phyloP scores from a whole-genome alignment of 2,797 vertebrate genomes.

The Pseudopleuronectes americanus region DNA sequence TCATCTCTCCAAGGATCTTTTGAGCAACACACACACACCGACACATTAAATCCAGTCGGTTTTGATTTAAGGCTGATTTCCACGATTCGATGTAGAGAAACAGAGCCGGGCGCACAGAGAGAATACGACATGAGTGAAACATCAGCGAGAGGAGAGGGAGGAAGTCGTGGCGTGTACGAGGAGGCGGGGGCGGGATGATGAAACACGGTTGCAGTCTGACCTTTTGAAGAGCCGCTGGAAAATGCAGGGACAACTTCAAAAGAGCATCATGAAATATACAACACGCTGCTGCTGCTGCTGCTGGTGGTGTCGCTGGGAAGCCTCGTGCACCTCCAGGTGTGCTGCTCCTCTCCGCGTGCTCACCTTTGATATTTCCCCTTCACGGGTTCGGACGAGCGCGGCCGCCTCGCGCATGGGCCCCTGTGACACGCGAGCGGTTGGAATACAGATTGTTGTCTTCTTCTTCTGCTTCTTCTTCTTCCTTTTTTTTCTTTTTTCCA shows the following conservation, averaged over 20 bases:
- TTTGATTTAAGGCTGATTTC: slow-evolving; percentile 47
- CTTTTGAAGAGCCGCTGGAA: slow-evolving; percentile 77
- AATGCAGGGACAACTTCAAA: slow-evolving; percentile 76
- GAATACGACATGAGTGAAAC: slow-evolving; percentile 61
- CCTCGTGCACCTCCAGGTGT: slow-evolving; percentile 53
- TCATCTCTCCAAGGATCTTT: slow-evolving; percentile 22
- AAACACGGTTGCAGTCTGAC: slow-evolving; percentile 69
- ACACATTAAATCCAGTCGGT: slow-evolving; percentile 29
- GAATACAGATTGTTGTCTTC: slow-evolving; percentile 48
- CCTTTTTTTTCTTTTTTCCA: too few species aligned
- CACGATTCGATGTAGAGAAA: slow-evolving; percentile 42
- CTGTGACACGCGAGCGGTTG: slow-evolving; percentile 31
- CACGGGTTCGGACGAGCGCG: slow-evolving; percentile 29
- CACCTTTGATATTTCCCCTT: slow-evolving; percentile 50
- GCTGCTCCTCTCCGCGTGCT: slow-evolving; percentile 38
- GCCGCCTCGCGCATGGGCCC: slow-evolving; percentile 24
- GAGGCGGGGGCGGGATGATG: slow-evolving; percentile 47
- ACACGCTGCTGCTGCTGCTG: slow-evolving; percentile 45
- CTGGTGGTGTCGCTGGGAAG: slow-evolving; percentile 41
- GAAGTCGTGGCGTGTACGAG: slow-evolving; percentile 37
- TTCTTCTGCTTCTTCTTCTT: background rate
- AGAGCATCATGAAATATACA: slow-evolving; percentile 78
- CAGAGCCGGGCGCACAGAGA: slow-evolving; percentile 44
- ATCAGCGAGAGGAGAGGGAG: slow-evolving; percentile 53
- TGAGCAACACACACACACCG: slow-evolving; percentile 29